These are phyloP conservation scores for Orussus abietinus DNA, from an alignment of 1,140 invertebrate genomes.

Conservation along the genomic window DNA sequence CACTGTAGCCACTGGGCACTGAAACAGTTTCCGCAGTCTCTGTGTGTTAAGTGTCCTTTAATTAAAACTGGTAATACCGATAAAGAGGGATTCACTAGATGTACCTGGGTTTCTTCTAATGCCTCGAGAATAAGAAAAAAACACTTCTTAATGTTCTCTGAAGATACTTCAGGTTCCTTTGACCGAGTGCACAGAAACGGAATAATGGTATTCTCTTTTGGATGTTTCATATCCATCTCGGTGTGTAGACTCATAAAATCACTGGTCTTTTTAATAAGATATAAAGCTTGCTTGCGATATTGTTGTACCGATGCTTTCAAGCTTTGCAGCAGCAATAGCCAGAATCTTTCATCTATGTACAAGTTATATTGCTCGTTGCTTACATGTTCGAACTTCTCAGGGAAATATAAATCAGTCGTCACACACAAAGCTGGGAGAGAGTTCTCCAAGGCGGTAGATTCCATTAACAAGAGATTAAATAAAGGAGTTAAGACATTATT, in stretches of 20 bases:
- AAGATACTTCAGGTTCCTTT: slow-evolving; percentile 1
- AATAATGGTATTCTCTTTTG: slow-evolving; percentile 12
- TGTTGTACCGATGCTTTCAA: slow-evolving; percentile 24
- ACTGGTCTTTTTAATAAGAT: slow-evolving; percentile 37
- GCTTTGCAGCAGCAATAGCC: slow-evolving; percentile 24
- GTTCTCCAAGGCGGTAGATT: slow-evolving; percentile 16
- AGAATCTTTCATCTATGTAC: slow-evolving; percentile 23
- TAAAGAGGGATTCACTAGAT: slow-evolving; percentile 57
- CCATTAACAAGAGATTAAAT: slow-evolving; percentile 17
- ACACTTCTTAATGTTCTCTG: slow-evolving; percentile 34
- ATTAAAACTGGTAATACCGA: slow-evolving; percentile 39
- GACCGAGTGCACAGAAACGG: slow-evolving; percentile 26
- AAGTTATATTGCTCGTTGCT: slow-evolving; percentile 13
- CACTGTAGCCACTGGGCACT: slow-evolving; percentile 43
- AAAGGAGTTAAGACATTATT: slow-evolving; percentile 13
- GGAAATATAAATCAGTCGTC: slow-evolving; percentile 23
- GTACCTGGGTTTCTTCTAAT: slow-evolving; percentile 62
- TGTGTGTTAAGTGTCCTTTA: slow-evolving; percentile 19
- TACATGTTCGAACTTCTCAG: slow-evolving; percentile 3
- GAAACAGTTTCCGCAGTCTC: slow-evolving; percentile 27
- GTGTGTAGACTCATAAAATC: slow-evolving; percentile 23
- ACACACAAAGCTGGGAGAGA: slow-evolving; percentile 24
- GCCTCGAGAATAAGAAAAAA: slow-evolving; percentile 55
- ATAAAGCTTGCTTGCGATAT: slow-evolving; percentile 40
- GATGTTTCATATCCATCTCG: neutral